Percentiles rank a stretch among this genome's conserved stretches.
Evolutionary conservation across 2,797 vertebrate genomes (phyloP).

Genomic region (Microctenopoma steveboyesi): DNA sequence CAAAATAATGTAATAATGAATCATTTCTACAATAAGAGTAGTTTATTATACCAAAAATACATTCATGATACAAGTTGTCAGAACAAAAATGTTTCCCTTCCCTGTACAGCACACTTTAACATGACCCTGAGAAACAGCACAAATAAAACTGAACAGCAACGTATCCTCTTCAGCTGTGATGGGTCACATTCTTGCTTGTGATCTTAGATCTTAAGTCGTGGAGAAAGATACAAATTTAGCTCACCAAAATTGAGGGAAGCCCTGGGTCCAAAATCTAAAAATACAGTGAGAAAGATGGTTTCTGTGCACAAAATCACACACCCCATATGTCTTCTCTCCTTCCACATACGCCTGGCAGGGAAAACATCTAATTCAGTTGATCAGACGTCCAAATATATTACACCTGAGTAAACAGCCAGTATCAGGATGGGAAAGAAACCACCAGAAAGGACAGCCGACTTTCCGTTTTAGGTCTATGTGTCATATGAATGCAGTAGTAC

Average conservation of each 20-base stretch:
- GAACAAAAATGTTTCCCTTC: slow-evolving; percentile 39
- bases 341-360: slow-evolving; percentile 28
- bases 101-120: slow-evolving; percentile 48
- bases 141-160: slow-evolving; percentile 38
- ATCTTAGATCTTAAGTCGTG: slow-evolving; percentile 61
- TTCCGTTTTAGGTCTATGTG: slow-evolving; percentile 4
- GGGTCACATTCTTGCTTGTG: slow-evolving; percentile 55
- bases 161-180: slow-evolving; percentile 63
- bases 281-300: slow-evolving; percentile 69
- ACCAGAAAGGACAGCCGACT: slow-evolving; percentile 17
- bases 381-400: slow-evolving; percentile 57
- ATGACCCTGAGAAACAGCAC: slow-evolving; percentile 76
- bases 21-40: slow-evolving; percentile 22
- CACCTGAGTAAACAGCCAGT: slow-evolving; percentile 67
- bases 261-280: slow-evolving; percentile 72
- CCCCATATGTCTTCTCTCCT: slow-evolving; percentile 44
- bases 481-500: slow-evolving; percentile 23
- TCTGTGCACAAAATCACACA: slow-evolving; percentile 74
- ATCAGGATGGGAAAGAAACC: slow-evolving; percentile 28
- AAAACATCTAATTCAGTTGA: slow-evolving; percentile 53
- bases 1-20: slow-evolving; percentile 32
- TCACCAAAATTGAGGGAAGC: slow-evolving; percentile 80
- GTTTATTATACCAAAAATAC: slow-evolving; percentile 50
- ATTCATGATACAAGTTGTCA: slow-evolving; percentile 57
- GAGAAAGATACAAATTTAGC: slow-evolving; percentile 78